phyloP scores from a whole-genome alignment of 53 echinoderm and acorn worm genomes.

The Stichopus horrens region DNA sequence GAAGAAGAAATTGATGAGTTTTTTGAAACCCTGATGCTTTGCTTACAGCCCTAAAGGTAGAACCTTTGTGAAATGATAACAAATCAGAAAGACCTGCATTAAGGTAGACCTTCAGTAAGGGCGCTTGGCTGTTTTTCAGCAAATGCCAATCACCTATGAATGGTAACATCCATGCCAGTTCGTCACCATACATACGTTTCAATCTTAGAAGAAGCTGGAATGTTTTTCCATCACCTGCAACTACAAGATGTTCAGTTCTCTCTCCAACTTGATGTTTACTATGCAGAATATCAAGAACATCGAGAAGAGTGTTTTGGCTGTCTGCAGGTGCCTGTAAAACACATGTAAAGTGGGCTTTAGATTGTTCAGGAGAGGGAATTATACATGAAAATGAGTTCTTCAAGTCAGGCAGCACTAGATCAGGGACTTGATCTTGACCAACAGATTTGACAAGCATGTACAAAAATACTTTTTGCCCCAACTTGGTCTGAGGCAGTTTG shows the following conservation, averaged over 20 bases:
- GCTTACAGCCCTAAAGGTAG: constrained; percentile 36
- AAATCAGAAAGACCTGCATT: constrained; percentile 27
- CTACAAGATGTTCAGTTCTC: neutral
- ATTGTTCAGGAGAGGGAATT: neutral
- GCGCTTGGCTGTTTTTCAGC: constrained; percentile 34
- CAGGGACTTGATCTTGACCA: neutral
- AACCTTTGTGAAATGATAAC: constrained; percentile 34
- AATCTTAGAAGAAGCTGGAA: constrained; percentile 24
- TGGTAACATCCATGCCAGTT: constrained; percentile 15
- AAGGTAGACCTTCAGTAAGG: constrained; percentile 27
- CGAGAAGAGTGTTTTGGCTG: constrained; percentile 23
- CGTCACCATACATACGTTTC: neutral
- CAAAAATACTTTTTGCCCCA: constrained; percentile 6
- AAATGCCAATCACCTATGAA: constrained; percentile 44
- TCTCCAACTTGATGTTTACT: constrained; percentile 39
- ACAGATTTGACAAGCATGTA: constrained; percentile 17
- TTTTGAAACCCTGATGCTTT: constrained; percentile 44
- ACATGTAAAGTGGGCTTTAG: constrained; percentile 15
- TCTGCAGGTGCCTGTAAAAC: constrained; percentile 17
- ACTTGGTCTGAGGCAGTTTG: neutral
- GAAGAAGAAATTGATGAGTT: constrained; percentile 50
- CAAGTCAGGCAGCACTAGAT: constrained; percentile 10
- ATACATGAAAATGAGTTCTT: neutral
- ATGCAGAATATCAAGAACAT: constrained; percentile 27
- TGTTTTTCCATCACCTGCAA: constrained; percentile 44